Evolutionary conservation across 2,797 vertebrate genomes (phyloP), one percentile per base, ranked within the genome.

Genomic region (Botia almorhae): DNA sequence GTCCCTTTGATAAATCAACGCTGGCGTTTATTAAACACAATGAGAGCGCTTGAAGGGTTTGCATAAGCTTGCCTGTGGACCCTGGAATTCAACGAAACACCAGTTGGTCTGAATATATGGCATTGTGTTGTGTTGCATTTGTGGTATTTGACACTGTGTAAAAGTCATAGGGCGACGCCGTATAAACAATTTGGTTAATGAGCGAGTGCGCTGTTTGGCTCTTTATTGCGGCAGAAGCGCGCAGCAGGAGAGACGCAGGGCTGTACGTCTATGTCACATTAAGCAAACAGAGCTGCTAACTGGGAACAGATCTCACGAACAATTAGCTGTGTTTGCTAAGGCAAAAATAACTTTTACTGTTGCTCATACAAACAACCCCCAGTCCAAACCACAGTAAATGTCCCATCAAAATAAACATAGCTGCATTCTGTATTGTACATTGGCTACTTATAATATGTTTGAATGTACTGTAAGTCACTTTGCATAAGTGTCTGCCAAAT

Each of bases 1-100:
- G 50, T 21, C 13, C 67, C 68, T 26, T 51, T 75, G 78, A 80
- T 85, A 90, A 94, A 94, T 94, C 93, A 88, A 85, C 87, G 91
- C 90, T 83, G 90, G 46, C 94, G 94, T 97, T 96, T 96, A 95
- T 96, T 93, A 88, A 85, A 94, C 94, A 90, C 94, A 94, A 92
- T 96, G 95, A 95, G 95, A 95, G 94, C 95, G 95, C 95, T 90
- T 88, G 84, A 89, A 92, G 92, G 91, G 36, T 39, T 7, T 39
- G 36, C 26, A 63, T 76, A 76, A 23, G 43, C 39, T 16, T 39
- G 36, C 7, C 12, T 73, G 63, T 67, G 75, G 29, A 23, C 64
- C n/a, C 26, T 23, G 43, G 21, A 16, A 55, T 51, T 63, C 43
- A 74, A 17, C 10, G 21, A 12, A 43, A 48, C 17, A 26, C 74